Evolutionary conservation across 2,113 vertebrate species (phyloP).

Genomic region (Prunella fulvescens): DNA sequence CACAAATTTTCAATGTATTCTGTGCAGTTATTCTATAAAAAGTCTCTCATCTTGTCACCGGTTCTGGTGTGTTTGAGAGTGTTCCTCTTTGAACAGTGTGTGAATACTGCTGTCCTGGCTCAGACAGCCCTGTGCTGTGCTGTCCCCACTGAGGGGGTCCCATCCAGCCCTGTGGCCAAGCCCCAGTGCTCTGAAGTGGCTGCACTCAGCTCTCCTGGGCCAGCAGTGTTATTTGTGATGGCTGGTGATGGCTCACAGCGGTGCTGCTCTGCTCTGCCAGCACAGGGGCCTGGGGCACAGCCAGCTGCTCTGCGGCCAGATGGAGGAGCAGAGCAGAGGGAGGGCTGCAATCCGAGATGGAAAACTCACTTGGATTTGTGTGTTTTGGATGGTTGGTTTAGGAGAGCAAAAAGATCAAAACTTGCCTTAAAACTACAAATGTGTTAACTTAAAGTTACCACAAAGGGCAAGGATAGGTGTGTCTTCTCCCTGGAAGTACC

Average conservation of each 20-base stretch:
- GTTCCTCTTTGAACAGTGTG: not conserved
- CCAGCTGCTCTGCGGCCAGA: not conserved
- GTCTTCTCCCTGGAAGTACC: not conserved
- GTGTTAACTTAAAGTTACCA: not conserved
- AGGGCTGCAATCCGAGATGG: not conserved
- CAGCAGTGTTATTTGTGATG: not conserved
- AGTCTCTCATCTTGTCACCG: not conserved
- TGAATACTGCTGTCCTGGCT: not conserved
- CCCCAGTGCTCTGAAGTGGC: not conserved
- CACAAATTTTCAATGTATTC: not conserved
- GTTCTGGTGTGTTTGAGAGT: not conserved
- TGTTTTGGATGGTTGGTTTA: not conserved
- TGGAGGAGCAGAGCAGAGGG: not conserved
- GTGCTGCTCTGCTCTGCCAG: not conserved
- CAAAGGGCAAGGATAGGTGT: not conserved
- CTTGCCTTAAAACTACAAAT: not conserved
- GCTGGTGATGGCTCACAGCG: not conserved
- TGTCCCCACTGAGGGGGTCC: not conserved
- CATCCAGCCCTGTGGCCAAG: not conserved
- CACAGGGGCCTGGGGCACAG: not conserved
- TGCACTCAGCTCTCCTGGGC: not conserved
- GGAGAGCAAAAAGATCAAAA: not conserved
- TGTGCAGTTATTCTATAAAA: not conserved
- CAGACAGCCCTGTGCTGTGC: accelerated
- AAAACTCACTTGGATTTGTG: not conserved